Conservation (phyloP, 2,888 invertebrate genomes). For the Apodemia mormo region DNA sequence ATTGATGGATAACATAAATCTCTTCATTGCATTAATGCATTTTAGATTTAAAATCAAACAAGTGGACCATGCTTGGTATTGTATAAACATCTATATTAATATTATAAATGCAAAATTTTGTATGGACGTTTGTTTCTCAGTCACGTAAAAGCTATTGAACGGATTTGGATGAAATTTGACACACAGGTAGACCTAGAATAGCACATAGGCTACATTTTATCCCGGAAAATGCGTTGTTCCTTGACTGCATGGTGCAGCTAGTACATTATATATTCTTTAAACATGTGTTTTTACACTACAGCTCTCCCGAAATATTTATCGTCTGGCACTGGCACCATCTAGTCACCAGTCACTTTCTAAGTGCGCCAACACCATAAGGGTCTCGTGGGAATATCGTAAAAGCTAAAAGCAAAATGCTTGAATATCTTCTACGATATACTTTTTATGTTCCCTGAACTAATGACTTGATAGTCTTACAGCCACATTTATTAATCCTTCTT, state of each 20-base stretch:
- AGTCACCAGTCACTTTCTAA: constrained; percentile 66
- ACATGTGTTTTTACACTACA: constrained; percentile 48
- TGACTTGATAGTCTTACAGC: background rate
- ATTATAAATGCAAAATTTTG: too few species aligned
- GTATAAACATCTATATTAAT: background rate
- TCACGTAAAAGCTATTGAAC: too few species aligned
- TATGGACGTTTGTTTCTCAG: too few species aligned
- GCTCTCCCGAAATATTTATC: constrained; percentile 53
- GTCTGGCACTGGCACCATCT: constrained; percentile 56
- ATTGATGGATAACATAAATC: too few species aligned
- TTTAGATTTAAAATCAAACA: too few species aligned
- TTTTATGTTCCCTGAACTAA: background rate
- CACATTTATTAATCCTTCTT: background rate
- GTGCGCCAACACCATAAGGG: constrained; percentile 48
- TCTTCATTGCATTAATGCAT: too few species aligned
- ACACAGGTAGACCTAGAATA: too few species aligned
- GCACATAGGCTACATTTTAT: too few species aligned
- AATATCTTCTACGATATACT: constrained; percentile 43
- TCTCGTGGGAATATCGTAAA: constrained; percentile 50
- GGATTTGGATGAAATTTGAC: too few species aligned
- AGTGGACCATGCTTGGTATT: too few species aligned
- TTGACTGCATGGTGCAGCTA: too few species aligned
- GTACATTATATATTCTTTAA: background rate
- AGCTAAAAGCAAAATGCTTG: constrained; percentile 42
- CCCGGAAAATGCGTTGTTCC: too few species aligned